Conservation (phyloP, 2,888 invertebrate species). For the Clanis bilineata region DNA sequence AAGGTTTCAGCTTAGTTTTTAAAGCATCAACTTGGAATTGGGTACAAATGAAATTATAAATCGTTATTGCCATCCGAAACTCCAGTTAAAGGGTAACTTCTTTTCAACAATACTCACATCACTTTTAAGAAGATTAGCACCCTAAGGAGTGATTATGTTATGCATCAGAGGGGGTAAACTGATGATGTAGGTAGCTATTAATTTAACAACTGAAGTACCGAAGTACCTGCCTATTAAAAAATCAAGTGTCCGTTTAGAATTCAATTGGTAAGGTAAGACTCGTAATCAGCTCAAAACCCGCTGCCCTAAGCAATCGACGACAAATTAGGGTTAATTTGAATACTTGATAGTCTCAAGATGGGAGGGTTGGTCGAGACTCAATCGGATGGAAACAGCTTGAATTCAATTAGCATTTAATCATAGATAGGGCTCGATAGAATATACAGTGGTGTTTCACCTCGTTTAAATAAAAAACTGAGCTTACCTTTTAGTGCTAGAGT, state of each 20-base stretch:
- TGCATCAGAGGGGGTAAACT: background rate
- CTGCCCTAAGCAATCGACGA: conserved; percentile 46
- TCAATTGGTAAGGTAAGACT: conserved; percentile 45
- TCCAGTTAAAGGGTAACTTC: too few species aligned
- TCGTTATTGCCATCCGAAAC: too few species aligned
- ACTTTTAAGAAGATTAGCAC: background rate
- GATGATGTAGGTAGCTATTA: background rate
- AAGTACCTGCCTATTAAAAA: conserved; percentile 28
- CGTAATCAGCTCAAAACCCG: conserved; percentile 56
- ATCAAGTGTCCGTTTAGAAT: conserved; percentile 38
- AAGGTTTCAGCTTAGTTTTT: too few species aligned
- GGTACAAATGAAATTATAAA: too few species aligned
- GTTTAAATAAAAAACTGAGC: too few species aligned
- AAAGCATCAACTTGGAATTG: too few species aligned
- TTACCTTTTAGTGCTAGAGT: too few species aligned
- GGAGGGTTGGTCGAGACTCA: conserved; percentile 35
- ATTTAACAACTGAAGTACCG: background rate
- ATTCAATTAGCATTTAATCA: conserved; percentile 51
- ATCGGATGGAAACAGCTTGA: conserved; percentile 50
- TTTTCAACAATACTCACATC: background rate
- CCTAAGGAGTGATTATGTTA: background rate
- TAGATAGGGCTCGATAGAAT: conserved; percentile 17
- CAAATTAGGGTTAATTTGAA: conserved; percentile 66
- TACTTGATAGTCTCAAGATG: conserved; percentile 53
- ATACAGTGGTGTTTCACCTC: too few species aligned